Evolutionary conservation across 2,113 vertebrate species (phyloP).

Genomic region (Thryonomys swinderianus): DNA sequence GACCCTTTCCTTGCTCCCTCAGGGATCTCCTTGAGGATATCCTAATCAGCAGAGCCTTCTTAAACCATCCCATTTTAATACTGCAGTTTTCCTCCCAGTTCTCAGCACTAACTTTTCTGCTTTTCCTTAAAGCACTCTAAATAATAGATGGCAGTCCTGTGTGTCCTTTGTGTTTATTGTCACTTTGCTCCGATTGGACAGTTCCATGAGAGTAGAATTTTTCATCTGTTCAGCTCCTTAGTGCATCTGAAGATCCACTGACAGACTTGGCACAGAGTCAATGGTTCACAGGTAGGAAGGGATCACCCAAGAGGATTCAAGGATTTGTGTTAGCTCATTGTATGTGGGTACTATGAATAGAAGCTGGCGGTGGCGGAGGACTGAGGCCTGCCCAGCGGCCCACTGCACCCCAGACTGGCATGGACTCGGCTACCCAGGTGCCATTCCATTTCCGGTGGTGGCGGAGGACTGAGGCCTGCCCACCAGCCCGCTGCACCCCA

Average conservation of each 20-base stretch:
- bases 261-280: background rate
- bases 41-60: background rate
- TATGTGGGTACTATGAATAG: background rate
- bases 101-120: background rate
- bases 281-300: background rate
- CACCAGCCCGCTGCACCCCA: no score
- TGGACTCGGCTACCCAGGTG: no score
- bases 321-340: background rate
- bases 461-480: no score
- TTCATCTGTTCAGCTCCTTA: background rate
- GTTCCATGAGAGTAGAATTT: background rate
- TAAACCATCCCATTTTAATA: background rate
- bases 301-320: background rate
- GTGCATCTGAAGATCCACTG: background rate
- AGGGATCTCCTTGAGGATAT: background rate
- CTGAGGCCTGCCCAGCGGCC: no score
- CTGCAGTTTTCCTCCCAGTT: background rate
- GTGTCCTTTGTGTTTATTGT: background rate
- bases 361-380: background rate
- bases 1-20: background rate
- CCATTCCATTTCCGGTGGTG: no score
- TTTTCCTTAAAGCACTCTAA: background rate
- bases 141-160: background rate
- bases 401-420: no score
- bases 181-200: background rate